Evolutionary conservation across 35 echinoderm and acorn worm species (phyloP), one percentile per base, ranked within the genome.

Genomic region (Eucidaris tribuloides): DNA sequence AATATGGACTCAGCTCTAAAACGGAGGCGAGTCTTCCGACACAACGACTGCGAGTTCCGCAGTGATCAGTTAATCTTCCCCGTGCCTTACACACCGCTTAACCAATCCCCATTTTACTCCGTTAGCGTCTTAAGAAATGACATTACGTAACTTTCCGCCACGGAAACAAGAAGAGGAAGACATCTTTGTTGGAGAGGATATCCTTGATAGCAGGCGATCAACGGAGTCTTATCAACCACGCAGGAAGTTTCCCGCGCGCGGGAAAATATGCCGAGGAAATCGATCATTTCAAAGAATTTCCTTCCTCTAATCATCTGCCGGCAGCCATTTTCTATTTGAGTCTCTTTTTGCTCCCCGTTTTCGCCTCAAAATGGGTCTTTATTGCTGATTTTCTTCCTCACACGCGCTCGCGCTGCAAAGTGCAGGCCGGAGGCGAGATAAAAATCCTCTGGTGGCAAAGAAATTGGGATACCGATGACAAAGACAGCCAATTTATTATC

Each of bases 221-320:
- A 74, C 68, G 68, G 44, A 74, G 68, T 42, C 68, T 74, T 74
- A 74, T 74, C 44, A 17, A 74, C 15, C n/a, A 74, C 58, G 45
- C 76, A 88, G 85, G 85, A 88, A 88, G 71, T 74, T 74, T 74
- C 68, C 68, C 77, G 62, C 85, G 58, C 76, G 85, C 76, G 85
- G 32, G 77, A 88, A 88, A 88, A 88, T 63, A 80, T 80, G 77
- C 76, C 68, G 76, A 62, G 85, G 55, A 68, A 88, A 88, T 88
- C 85, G 85, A 88, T 88, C 85, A 64, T 88, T 78, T 88, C 85
- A 88, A 88, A 78, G 43, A 65, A 37, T 62, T 88, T 88, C 85
- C 85, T 88, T 88, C 85, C 85, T 74, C 68, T 74, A 74, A 74
- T 74, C 38, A 40, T 74, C 44, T 40, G 68, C 68, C 68, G 22